These are phyloP conservation scores for Erebia aethiops DNA, from an alignment of 2,888 invertebrate genomes.

Conservation along the genomic window DNA sequence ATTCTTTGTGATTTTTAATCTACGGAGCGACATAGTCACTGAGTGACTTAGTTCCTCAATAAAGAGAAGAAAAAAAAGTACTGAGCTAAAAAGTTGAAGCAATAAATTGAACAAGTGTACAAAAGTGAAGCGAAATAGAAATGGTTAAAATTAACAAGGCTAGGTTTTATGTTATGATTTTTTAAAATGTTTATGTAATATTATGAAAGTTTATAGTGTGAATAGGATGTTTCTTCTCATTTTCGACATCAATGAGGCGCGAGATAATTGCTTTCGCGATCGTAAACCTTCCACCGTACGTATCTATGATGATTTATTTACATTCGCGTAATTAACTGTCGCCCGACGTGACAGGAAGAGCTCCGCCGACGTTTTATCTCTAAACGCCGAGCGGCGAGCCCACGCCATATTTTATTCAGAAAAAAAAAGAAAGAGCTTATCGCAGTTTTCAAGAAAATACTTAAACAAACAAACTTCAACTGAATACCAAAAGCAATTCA, in stretches of 20 bases:
- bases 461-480: conserved; percentile 76
- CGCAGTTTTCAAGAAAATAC: conserved; percentile 72
- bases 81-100: background rate
- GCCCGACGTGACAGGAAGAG: conserved; percentile 80
- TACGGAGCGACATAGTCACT: too few species aligned
- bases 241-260: conserved; percentile 79
- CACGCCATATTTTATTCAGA: conserved; percentile 74
- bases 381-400: conserved; percentile 57
- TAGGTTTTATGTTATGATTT: background rate
- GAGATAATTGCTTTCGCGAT: conserved; percentile 80
- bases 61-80: too few species aligned
- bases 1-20: too few species aligned
- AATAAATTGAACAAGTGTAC: background rate
- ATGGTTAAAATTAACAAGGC: background rate
- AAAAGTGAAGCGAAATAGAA: background rate
- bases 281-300: conserved; percentile 73
- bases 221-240: conserved; percentile 58
- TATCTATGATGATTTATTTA: conserved; percentile 82
- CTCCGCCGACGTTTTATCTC: conserved; percentile 75
- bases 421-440: conserved; percentile 75
- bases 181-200: background rate
- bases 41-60: too few species aligned
- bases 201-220: background rate
- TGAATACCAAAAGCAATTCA: conserved; percentile 72
- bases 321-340: conserved; percentile 82